Evolutionary conservation across 2,888 invertebrate genomes (phyloP).

Genomic region (Cosmorhoe ocellata): DNA sequence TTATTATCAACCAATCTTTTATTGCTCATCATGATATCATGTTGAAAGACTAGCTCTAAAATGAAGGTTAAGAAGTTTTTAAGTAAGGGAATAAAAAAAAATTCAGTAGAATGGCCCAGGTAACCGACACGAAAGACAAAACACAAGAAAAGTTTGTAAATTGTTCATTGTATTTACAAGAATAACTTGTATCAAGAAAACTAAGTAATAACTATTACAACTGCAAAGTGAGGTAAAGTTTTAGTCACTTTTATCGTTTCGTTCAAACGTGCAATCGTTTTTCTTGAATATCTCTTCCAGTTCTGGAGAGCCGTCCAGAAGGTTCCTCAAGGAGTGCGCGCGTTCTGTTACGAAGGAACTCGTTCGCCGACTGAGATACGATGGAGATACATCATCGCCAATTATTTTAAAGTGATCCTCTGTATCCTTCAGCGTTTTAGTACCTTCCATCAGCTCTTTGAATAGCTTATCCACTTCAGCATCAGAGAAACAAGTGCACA

Average conservation of each 20-base stretch:
- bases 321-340: constrained; percentile 49
- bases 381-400: constrained; percentile 39
- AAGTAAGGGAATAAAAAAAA: too few relatives aligned
- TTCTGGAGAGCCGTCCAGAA: constrained; percentile 50
- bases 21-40: too few relatives aligned
- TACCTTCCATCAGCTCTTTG: constrained; percentile 29
- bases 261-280: constrained; percentile 41
- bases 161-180: too few relatives aligned
- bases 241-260: not conserved
- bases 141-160: too few relatives aligned
- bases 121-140: too few relatives aligned
- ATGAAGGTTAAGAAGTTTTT: too few relatives aligned
- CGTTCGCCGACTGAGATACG: constrained; percentile 35
- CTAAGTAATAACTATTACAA: constrained; percentile 16
- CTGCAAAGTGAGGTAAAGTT: not conserved
- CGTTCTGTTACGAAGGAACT: constrained; percentile 52
- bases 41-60: too few relatives aligned
- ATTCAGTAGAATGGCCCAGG: too few relatives aligned
- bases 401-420: constrained; percentile 35
- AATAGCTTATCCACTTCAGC: constrained; percentile 47
- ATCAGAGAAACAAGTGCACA: constrained; percentile 65
- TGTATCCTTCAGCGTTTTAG: constrained; percentile 4
- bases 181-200: not conserved
- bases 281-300: constrained; percentile 60
- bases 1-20: too few relatives aligned